A percentile compares a stretch with the other conserved stretches of the same genome.
Conservation (phyloP, 30 jellyfish, hydroid and myxozoan genomes). For the Chrysaora quinquecirrha region DNA sequence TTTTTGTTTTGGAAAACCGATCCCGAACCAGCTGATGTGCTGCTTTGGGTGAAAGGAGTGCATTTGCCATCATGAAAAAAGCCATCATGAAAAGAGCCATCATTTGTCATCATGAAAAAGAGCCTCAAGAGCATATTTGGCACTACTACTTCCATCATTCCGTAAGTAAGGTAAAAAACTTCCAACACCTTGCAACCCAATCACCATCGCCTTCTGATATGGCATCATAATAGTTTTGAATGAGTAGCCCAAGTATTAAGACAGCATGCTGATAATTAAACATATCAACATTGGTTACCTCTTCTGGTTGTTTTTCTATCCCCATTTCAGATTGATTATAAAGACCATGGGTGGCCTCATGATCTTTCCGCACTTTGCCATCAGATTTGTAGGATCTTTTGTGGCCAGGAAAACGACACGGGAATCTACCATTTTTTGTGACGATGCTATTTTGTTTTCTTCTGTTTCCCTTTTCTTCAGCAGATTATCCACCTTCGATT, state of each 20-base stretch:
- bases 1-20: conserved; percentile 14
- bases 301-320: background rate
- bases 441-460: background rate
- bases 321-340: background rate
- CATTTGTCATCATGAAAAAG: too few relatives aligned
- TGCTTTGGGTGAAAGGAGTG: conserved; percentile 31
- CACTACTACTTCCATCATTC: conserved; percentile 28
- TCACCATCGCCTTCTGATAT: conserved; percentile 34
- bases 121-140: conserved; percentile 31
- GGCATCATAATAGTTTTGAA: conserved; percentile 13
- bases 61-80: conserved; percentile 4
- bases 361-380: conserved; percentile 16
- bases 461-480: conserved; percentile 2
- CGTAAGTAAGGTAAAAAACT: conserved; percentile 4
- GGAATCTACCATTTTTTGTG: background rate
- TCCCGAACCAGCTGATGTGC: conserved; percentile 46
- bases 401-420: conserved; percentile 15
- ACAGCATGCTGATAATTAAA: conserved; percentile 32
- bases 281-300: conserved; percentile 10
- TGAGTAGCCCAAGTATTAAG: conserved; percentile 27
- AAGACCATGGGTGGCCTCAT: conserved; percentile 16
- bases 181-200: conserved; percentile 14
- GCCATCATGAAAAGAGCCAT: too few relatives aligned
- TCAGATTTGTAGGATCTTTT: conserved; percentile 3
- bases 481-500: conserved; percentile 19